Percentiles rank a stretch among this genome's conserved stretches.
Conservation (phyloP, 2,113 vertebrate genomes). For the Beaufortia kweichowensis region DNA sequence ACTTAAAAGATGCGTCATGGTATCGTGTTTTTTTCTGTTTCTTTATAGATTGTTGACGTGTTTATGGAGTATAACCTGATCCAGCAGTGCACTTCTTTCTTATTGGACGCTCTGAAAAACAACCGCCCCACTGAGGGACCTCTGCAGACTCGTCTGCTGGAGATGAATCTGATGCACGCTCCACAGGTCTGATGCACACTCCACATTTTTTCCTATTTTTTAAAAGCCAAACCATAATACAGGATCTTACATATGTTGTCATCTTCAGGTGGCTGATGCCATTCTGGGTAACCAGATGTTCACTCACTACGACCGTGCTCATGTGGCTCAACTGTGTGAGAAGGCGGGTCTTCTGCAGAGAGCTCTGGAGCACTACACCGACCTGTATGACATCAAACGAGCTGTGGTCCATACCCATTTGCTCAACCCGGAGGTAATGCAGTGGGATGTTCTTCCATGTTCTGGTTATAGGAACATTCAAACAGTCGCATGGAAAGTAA, state of each 20-base stretch:
- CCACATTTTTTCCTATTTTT: not conserved
- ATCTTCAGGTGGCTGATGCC: slow-evolving; percentile 91
- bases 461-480: not conserved
- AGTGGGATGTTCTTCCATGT: not conserved
- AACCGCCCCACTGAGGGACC: slow-evolving; percentile 96
- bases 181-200: slow-evolving; percentile 81
- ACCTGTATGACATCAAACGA: slow-evolving; percentile 96
- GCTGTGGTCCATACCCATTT: slow-evolving; percentile 98
- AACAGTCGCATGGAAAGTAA: not conserved
- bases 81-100: slow-evolving; percentile 97
- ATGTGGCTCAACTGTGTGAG: slow-evolving; percentile 97
- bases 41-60: slow-evolving; percentile 91
- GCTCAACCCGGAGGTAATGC: slow-evolving; percentile 92
- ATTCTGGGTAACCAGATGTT: slow-evolving; percentile 99
- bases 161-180: slow-evolving; percentile 98
- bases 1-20: not conserved
- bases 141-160: slow-evolving; percentile 93
- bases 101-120: slow-evolving; percentile 96
- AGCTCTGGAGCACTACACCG: slow-evolving; percentile 96
- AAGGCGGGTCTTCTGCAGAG: slow-evolving; percentile 96
- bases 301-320: slow-evolving; percentile 96
- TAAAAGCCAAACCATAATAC: not conserved
- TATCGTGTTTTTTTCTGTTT: not conserved
- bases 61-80: slow-evolving; percentile 99
- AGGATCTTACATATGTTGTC: not conserved